Conservation (phyloP, 2,888 invertebrate genomes). For the Platycnemis pennipes region DNA sequence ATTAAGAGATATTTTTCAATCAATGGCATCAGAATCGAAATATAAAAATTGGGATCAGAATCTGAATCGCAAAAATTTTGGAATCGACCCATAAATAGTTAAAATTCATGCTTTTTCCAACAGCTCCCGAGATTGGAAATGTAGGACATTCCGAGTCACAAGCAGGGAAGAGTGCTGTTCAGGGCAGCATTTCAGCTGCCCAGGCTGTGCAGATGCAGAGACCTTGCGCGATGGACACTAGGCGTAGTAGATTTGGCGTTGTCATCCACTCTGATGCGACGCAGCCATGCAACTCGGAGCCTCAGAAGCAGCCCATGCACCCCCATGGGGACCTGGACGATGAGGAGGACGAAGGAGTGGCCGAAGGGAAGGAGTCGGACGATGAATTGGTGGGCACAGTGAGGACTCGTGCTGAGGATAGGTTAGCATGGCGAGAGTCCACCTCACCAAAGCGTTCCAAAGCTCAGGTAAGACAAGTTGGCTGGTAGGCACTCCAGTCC, state of each 20-base stretch:
- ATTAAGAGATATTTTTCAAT: no score
- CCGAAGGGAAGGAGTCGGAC: slow-evolving; percentile 63
- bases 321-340: slow-evolving; percentile 76
- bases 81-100: no score
- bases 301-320: slow-evolving; percentile 73
- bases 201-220: slow-evolving; percentile 1
- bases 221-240: slow-evolving; percentile 71
- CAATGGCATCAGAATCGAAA: no score
- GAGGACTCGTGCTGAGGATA: slow-evolving; percentile 60
- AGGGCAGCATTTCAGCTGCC: neutral
- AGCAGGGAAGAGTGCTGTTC: neutral
- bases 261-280: slow-evolving; percentile 74
- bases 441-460: slow-evolving; percentile 14
- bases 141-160: neutral
- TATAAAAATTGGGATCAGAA: no score
- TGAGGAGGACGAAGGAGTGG: slow-evolving; percentile 74
- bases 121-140: slow-evolving; percentile 4
- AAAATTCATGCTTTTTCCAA: neutral
- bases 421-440: slow-evolving; percentile 49
- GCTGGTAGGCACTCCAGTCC: neutral
- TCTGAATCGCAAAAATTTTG: no score
- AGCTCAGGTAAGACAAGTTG: slow-evolving; percentile 34
- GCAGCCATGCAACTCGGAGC: neutral
- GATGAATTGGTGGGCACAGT: slow-evolving; percentile 41
- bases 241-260: slow-evolving; percentile 76